phyloP scores from a whole-genome alignment of 2,113 vertebrate genomes.

The Synodontis membranacea region DNA sequence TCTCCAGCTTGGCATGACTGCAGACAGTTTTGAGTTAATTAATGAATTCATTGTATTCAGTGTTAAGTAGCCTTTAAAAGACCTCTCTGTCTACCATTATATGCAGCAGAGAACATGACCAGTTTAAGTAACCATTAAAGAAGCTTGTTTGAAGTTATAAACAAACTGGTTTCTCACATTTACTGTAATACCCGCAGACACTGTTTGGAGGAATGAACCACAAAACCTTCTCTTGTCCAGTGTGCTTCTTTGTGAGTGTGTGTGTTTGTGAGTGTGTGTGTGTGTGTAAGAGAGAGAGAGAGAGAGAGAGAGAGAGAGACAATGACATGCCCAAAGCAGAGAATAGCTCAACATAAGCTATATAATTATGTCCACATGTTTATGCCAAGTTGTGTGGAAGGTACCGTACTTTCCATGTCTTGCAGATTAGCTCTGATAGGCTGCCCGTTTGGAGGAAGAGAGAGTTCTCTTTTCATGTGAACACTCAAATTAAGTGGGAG shows the following conservation, averaged over 20 bases:
- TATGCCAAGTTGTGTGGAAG: slow-evolving; percentile 65
- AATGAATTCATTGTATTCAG: neutral
- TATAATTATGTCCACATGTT: slow-evolving; percentile 68
- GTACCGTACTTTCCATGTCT: slow-evolving; percentile 70
- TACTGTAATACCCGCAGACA: slow-evolving; percentile 28
- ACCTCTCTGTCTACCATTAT: neutral
- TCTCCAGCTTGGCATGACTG: neutral
- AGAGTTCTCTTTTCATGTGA: slow-evolving; percentile 30
- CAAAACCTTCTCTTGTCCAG: slow-evolving; percentile 33
- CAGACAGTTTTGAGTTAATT: neutral
- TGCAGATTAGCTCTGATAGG: slow-evolving; percentile 55
- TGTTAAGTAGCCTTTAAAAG: neutral
- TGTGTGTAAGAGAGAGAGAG: neutral
- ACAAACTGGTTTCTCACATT: slow-evolving; percentile 1
- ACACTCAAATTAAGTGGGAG: slow-evolving; percentile 27
- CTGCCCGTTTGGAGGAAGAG: slow-evolving; percentile 33
- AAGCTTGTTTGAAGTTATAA: slow-evolving; percentile 6
- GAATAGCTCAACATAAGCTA: slow-evolving; percentile 43
- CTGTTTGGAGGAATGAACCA: neutral
- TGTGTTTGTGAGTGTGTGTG: neutral
- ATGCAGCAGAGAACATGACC: neutral
- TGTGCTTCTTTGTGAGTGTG: neutral
- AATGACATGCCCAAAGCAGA: slow-evolving; percentile 27
- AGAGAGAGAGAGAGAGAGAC: slow-evolving; percentile 33
- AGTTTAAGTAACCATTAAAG: neutral